These are phyloP conservation scores for Aphyosemion australe DNA, from an alignment of 2,113 vertebrate genomes.

Conservation along the genomic window DNA sequence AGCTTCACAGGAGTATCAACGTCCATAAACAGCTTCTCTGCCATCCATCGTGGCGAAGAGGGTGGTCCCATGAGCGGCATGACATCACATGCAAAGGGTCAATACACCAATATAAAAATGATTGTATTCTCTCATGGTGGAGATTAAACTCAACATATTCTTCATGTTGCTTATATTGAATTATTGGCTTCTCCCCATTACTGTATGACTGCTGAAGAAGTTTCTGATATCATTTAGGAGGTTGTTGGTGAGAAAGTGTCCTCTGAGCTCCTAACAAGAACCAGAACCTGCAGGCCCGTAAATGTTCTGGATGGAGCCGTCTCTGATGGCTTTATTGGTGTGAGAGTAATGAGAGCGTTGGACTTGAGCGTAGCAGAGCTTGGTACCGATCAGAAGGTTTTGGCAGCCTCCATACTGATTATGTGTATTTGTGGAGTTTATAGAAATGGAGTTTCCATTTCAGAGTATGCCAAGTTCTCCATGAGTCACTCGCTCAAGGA, in stretches of 20 bases:
- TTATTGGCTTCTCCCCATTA: no score
- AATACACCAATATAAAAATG: no score
- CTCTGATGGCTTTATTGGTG: slow-evolving; percentile 40
- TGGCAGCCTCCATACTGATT: slow-evolving; percentile 35
- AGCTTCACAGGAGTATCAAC: no score
- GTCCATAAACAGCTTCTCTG: no score
- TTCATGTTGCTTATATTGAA: no score
- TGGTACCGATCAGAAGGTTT: slow-evolving; percentile 38
- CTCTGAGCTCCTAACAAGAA: slow-evolving; percentile 12
- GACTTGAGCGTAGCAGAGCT: slow-evolving; percentile 42
- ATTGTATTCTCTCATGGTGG: no score
- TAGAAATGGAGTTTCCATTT: slow-evolving; percentile 73
- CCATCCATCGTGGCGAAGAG: no score
- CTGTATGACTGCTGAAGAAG: no score
- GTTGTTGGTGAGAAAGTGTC: not conserved
- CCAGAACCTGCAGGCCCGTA: slow-evolving; percentile 52
- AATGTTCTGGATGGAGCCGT: slow-evolving; percentile 33
- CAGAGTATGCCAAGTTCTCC: slow-evolving; percentile 47
- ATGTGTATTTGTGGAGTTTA: slow-evolving; percentile 41
- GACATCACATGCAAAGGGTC: no score
- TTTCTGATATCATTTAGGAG: no score
- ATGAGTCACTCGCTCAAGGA: slow-evolving; percentile 63
- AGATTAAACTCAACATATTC: no score
- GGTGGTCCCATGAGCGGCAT: no score
- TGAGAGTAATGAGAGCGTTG: slow-evolving; percentile 55